Evolutionary conservation across 92 coral and sea anemone genomes (phyloP).

Genomic region (Zoanthus solanderi): DNA sequence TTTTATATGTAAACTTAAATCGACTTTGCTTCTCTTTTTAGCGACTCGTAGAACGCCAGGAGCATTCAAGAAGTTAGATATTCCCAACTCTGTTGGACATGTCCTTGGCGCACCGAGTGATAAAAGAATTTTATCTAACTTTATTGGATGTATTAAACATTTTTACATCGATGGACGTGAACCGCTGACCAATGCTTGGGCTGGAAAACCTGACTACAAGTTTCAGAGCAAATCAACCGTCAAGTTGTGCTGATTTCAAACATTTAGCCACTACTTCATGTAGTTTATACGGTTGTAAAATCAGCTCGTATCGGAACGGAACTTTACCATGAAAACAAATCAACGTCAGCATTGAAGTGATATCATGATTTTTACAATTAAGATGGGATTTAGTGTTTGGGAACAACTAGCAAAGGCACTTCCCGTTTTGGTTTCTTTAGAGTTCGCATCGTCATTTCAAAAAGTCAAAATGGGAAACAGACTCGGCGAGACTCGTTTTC

Average conservation of each 20-base stretch:
- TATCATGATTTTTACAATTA: neutral
- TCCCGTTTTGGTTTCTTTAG: neutral
- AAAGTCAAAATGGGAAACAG: too few relatives aligned
- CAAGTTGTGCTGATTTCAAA: slow-evolving; percentile 14
- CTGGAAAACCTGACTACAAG: slow-evolving; percentile 69
- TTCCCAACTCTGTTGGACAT: slow-evolving; percentile 77
- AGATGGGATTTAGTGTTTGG: neutral
- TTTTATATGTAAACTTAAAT: too few relatives aligned
- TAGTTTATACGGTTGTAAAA: neutral
- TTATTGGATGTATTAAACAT: slow-evolving; percentile 90
- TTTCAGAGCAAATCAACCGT: slow-evolving; percentile 43
- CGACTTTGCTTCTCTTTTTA: neutral
- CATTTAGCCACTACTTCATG: neutral
- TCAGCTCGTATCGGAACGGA: neutral
- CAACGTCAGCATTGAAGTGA: neutral
- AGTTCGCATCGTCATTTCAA: neutral
- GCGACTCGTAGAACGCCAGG: slow-evolving; percentile 71
- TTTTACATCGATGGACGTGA: slow-evolving; percentile 86
- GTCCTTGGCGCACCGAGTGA: slow-evolving; percentile 86
- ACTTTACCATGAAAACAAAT: neutral
- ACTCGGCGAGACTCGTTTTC: too few relatives aligned
- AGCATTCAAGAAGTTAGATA: slow-evolving; percentile 79
- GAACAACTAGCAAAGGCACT: neutral
- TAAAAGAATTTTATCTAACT: slow-evolving; percentile 68
- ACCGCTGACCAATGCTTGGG: slow-evolving; percentile 81